Base-by-base conservation (phyloP, 2,113 vertebrate genomes). In the Gambusia holbrooki region DNA sequence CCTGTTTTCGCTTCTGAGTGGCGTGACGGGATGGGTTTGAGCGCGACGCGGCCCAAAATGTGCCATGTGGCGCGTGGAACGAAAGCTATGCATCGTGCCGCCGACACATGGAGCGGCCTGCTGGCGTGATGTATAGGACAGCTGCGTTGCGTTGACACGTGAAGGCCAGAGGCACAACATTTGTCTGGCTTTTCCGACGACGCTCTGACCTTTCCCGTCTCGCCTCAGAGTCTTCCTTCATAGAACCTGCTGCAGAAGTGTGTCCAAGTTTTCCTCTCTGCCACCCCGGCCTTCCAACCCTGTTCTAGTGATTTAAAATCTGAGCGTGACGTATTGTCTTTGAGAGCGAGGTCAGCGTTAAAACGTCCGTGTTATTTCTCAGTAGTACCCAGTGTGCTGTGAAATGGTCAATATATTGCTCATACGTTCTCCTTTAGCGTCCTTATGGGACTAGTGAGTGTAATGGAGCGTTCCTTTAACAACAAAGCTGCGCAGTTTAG, bases 41-140 rank as follows among this genome's bases (percentile, higher is more conserved):
- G 72, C 22, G 51, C 11, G 54, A 65, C 60, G 4, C 3, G 62
- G 71, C 78, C 76, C 80, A 72, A 82, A 66, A 72, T 69, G 51
- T 12, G 3, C 73, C 69, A 27, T 62, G 73, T 69, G 76, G 17
- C 33, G 17, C 0, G 29, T 13, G 35, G 74, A 71, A 74, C 80
- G 64, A 75, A 83, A 78, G 74, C 64, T 32, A 7, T 54, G 72
- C 11, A 45, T 76, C 25, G 10, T 71, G 65, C 72, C 62, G 61
- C 48, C 40, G 83, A 79, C 62, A 45, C 33, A 13, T 37, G 54
- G 74, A 82, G 32, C 19, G 13, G 29, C 19, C 69, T 63, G 48
- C 81, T 87, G 82, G 9, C 85, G 63, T 73, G 84, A 86, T 89
- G 58, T 63, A 54, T 63, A 74, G 33, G 65, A 80, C 60, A 60